Percentiles rank a stretch among this genome's conserved stretches.
phyloP scores from a whole-genome alignment of 2,113 vertebrate genomes.

The Cyprinodon variegatus region DNA sequence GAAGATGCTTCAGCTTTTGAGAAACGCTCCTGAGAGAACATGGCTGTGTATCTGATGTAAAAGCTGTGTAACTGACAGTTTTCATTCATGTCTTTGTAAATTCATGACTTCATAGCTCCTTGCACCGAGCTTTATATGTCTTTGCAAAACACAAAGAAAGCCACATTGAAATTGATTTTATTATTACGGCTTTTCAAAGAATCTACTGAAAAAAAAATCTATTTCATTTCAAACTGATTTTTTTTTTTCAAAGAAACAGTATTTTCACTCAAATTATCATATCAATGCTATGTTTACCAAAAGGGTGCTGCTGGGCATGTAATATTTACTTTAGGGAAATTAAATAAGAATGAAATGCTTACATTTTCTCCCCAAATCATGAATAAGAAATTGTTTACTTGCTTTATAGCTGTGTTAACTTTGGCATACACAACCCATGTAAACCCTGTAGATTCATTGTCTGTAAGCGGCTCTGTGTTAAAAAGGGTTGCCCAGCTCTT shows the following conservation, averaged over 20 bases:
- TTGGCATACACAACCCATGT: neutral
- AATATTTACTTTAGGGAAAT: conserved; percentile 45
- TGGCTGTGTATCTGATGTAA: neutral
- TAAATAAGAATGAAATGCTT: conserved; percentile 22
- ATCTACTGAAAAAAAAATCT: neutral
- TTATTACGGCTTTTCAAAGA: neutral
- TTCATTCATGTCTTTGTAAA: neutral
- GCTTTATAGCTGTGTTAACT: conserved; percentile 22
- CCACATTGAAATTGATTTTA: neutral
- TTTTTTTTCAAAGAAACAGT: neutral
- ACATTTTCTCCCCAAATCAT: conserved; percentile 16
- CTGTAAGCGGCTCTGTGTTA: neutral
- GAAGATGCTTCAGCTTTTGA: neutral
- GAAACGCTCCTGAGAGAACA: neutral
- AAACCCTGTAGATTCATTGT: conserved; percentile 8
- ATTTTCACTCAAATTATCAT: neutral
- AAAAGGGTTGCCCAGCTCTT: neutral
- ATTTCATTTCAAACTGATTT: neutral
- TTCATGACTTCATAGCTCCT: neutral
- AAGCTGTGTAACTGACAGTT: conserved; percentile 4
- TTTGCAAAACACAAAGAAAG: neutral
- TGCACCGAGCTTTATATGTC: neutral
- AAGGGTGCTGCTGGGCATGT: conserved; percentile 9
- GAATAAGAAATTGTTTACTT: conserved; percentile 21
- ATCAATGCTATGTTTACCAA: neutral